A percentile compares a stretch with the other conserved stretches of the same genome.
Evolutionary conservation across 2,888 invertebrate genomes (phyloP).

Genomic region (Pristionchus entomophagus): DNA sequence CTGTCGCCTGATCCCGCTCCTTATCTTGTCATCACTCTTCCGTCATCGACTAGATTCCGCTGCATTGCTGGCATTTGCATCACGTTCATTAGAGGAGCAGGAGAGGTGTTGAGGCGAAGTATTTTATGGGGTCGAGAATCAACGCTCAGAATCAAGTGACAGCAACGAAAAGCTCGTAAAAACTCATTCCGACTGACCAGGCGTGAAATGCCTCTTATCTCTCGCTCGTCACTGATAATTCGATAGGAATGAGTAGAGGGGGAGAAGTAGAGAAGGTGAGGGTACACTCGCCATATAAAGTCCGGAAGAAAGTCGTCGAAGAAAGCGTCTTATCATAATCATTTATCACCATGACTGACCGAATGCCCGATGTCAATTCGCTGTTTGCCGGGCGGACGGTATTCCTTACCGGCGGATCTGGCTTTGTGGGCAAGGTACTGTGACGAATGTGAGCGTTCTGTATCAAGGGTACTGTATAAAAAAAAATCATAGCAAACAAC

Average conservation of each 20-base stretch:
- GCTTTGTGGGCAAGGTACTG: constrained; percentile 85
- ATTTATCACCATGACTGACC: not conserved
- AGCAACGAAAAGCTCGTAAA: too few species aligned
- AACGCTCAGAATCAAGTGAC: too few species aligned
- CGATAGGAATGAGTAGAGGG: not conserved
- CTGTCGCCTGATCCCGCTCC: too few species aligned
- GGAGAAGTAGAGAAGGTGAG: not conserved
- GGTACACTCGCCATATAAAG: not conserved
- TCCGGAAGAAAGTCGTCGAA: not conserved
- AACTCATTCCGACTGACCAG: not conserved
- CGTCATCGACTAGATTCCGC: too few species aligned
- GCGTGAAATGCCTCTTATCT: not conserved
- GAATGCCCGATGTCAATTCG: constrained; percentile 52
- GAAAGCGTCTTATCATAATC: not conserved
- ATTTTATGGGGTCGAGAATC: too few species aligned
- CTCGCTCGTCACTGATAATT: not conserved
- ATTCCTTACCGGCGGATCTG: constrained; percentile 97
- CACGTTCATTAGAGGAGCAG: too few species aligned
- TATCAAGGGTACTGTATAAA: not conserved
- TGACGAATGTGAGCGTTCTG: not conserved
- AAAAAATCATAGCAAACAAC: not conserved
- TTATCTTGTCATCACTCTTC: too few species aligned
- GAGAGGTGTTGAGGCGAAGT: too few species aligned
- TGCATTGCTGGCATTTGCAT: too few species aligned
- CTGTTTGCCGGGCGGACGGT: constrained; percentile 77